Conservation (phyloP, 2,113 vertebrate genomes). For the Muntiacus reevesi region DNA sequence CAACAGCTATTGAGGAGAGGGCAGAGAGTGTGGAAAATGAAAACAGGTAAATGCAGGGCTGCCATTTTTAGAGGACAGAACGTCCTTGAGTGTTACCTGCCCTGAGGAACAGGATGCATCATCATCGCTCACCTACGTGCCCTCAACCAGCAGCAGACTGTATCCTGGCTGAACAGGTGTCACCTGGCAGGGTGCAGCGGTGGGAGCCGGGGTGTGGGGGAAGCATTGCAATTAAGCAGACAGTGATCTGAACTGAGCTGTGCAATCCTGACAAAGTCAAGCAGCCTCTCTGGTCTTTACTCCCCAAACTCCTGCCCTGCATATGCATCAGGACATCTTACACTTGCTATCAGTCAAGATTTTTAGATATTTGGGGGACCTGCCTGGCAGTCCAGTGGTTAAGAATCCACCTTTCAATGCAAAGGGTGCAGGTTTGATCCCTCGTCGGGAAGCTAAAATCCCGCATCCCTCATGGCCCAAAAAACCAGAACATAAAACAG, state of each 20-base stretch:
- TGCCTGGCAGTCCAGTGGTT: not conserved
- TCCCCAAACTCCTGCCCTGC: not conserved
- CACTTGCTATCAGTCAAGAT: not conserved
- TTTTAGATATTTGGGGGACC: not conserved
- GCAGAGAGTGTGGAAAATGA: not conserved
- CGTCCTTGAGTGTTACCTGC: not conserved
- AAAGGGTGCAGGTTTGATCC: not conserved
- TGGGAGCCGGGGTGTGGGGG: not conserved
- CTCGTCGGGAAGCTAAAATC: not conserved
- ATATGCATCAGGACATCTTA: not conserved
- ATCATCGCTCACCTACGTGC: not conserved
- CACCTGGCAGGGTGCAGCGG: rapidly evolving
- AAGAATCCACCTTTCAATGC: not conserved
- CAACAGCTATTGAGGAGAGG: not conserved
- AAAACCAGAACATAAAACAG: not conserved
- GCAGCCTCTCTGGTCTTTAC: not conserved
- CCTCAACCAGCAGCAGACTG: not conserved
- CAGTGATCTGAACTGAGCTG: not conserved
- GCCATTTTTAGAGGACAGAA: not conserved
- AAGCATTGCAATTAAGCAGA: not conserved
- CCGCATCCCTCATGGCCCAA: not conserved
- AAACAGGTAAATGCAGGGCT: not conserved
- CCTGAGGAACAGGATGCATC: not conserved
- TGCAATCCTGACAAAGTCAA: not conserved
- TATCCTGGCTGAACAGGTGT: not conserved